These are phyloP conservation scores for Glaucopsyche alexis DNA, from an alignment of 2,888 invertebrate species.

Conservation along the genomic window DNA sequence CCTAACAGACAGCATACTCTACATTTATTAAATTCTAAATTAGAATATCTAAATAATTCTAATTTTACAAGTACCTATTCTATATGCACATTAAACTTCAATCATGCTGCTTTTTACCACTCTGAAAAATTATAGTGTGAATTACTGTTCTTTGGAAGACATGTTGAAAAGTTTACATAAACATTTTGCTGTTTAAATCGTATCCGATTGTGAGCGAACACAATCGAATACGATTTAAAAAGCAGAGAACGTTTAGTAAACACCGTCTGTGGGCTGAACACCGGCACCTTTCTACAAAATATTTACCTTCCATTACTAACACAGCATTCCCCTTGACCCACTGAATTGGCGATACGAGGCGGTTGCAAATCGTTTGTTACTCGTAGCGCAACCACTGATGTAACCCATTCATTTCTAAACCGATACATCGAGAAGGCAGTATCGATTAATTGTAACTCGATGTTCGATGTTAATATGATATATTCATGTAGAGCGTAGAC, in stretches of 20 bases:
- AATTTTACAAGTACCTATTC: not conserved
- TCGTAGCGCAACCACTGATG: conserved; percentile 22
- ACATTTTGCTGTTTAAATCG: too few relatives aligned
- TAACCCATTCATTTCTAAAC: conserved; percentile 27
- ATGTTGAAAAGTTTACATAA: not conserved
- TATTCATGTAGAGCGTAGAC: not conserved
- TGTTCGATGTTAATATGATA: not conserved
- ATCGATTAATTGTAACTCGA: conserved; percentile 16
- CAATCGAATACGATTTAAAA: not conserved
- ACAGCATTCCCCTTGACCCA: conserved; percentile 23
- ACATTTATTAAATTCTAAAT: not conserved
- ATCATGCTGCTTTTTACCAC: not conserved
- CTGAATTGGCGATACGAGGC: conserved; percentile 18
- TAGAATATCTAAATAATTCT: too few relatives aligned
- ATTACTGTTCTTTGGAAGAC: not conserved
- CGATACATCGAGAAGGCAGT: conserved; percentile 25
- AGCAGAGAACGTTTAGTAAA: not conserved
- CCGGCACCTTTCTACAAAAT: conserved; percentile 21
- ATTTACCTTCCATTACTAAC: conserved; percentile 24
- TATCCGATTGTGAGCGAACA: not conserved
- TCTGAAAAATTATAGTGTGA: not conserved
- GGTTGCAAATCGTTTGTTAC: conserved; percentile 23
- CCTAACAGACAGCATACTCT: not conserved
- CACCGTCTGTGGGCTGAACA: not conserved
- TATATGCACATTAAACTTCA: not conserved